Evolutionary conservation across 92 coral and sea anemone species (phyloP).

Genomic region (Palythoa heliodiscus): DNA sequence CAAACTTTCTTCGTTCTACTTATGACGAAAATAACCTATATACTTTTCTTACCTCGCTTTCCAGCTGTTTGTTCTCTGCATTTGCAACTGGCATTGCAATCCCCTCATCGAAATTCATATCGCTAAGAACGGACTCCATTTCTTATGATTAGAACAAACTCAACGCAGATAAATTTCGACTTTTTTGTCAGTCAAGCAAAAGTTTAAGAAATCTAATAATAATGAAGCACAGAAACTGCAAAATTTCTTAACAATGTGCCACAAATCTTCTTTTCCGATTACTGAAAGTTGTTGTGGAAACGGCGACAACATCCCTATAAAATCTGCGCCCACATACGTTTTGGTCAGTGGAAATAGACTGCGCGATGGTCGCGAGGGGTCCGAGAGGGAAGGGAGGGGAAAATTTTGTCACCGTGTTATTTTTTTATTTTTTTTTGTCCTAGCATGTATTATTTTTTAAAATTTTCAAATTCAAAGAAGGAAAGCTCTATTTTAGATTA

Average conservation of each 20-base stretch:
- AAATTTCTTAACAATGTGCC: neutral
- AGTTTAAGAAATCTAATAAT: neutral
- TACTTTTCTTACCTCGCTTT: constrained; percentile 72
- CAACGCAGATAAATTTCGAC: neutral
- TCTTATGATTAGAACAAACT: neutral
- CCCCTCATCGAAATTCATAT: constrained; percentile 95
- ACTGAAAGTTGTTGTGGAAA: constrained; percentile 85
- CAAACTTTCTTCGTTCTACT: neutral
- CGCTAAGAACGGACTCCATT: constrained; percentile 90
- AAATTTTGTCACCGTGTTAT: neutral
- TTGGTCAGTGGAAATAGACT: constrained; percentile 42
- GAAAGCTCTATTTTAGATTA: too few relatives aligned
- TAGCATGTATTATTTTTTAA: neutral
- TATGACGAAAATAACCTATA: neutral
- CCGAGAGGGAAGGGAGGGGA: neutral
- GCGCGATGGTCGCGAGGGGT: neutral
- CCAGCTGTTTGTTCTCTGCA: constrained; percentile 82
- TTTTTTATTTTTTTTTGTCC: neutral
- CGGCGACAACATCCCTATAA: constrained; percentile 59
- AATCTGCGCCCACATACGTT: constrained; percentile 39
- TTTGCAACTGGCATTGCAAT: constrained; percentile 99
- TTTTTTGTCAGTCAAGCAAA: neutral
- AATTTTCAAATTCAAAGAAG: too few relatives aligned
- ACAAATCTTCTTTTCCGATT: neutral
- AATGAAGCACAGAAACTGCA: neutral